Base-by-base conservation (phyloP, 2,113 vertebrate species). In the Tachuris rubrigastra region DNA sequence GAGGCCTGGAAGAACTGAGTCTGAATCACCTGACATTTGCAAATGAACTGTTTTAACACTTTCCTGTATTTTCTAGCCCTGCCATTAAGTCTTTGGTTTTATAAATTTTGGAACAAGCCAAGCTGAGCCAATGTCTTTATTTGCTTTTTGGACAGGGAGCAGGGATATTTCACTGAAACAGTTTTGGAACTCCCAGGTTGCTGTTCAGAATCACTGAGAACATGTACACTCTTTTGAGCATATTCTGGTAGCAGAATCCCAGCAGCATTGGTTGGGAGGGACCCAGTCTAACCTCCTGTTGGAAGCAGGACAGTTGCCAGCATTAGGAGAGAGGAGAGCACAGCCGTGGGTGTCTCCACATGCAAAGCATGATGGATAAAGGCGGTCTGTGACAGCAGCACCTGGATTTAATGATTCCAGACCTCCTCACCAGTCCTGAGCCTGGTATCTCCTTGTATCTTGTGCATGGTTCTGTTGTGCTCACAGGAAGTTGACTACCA, bases 201-300 rank as follows among this genome's bases (percentile, higher is more conserved):
- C 49, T 68, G 24, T 3, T 73, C 49, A 80, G 60, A 33, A 62
- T 37, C 77, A 8, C 27, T 37, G 59, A 44, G 66, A 67, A 81
- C 39, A 58, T 0, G 0, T 8, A 2, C 15, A 33, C 19, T 42
- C 30, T 42, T 49, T 41, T 24, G 65, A 55, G 14, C 3, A 3
- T 18, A 22, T 42, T 65, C n/a, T 73, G 59, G 93, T 12, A 73
- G 75, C 58, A 66, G 67, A 62, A 44, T 14, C 33, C 33, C 53
- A 49, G 72, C 58, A 68, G 71, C 0, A 0, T 10, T 76, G 49
- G 27, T 4, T 86, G 75, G 79, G 83, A 92, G 58, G 67, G 44
- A 75, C 52, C 20, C 12, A 20, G 49, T 49, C 89, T 71, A 95
- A 82, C 10, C 19, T 89, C 56, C 71, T 65, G 58, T 12, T 90